These are phyloP conservation scores for Emmelina monodactyla DNA, from an alignment of 2,888 invertebrate species.

Conservation along the genomic window DNA sequence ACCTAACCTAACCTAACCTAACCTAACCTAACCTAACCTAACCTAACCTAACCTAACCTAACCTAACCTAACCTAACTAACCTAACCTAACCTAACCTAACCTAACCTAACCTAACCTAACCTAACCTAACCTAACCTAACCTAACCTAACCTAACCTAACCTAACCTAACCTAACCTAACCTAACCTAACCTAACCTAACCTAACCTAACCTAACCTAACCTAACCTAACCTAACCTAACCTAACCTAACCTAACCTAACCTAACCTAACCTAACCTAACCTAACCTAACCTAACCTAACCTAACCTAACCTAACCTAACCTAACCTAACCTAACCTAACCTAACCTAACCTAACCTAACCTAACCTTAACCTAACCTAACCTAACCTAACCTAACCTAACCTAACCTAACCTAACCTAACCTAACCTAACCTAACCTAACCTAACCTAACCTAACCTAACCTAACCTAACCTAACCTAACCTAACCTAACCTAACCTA, in stretches of 20 bases:
- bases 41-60: constrained; percentile 7
- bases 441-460: constrained; percentile 16
- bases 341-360: no score
- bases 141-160: constrained; percentile 4
- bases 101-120: constrained; percentile 7
- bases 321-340: constrained; percentile 20
- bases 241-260: not conserved
- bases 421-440: constrained; percentile 14
- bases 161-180: not conserved
- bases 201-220: constrained; percentile 6
- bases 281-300: constrained; percentile 1
- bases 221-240: constrained; percentile 4
- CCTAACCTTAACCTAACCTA: no score
- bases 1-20: constrained; percentile 7
- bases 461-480: constrained; percentile 17
- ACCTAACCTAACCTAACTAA: no score
- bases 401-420: constrained; percentile 18
- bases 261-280: not conserved
- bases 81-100: constrained; percentile 6
- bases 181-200: not conserved
- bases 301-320: constrained; percentile 17
- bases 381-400: constrained; percentile 17
- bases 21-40: constrained; percentile 7
- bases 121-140: constrained; percentile 7
- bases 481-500: constrained; percentile 19